A percentile compares a stretch with the other conserved stretches of the same genome.
Conservation (phyloP, 2,888 invertebrate species). For the Neoitamus cyanurus region DNA sequence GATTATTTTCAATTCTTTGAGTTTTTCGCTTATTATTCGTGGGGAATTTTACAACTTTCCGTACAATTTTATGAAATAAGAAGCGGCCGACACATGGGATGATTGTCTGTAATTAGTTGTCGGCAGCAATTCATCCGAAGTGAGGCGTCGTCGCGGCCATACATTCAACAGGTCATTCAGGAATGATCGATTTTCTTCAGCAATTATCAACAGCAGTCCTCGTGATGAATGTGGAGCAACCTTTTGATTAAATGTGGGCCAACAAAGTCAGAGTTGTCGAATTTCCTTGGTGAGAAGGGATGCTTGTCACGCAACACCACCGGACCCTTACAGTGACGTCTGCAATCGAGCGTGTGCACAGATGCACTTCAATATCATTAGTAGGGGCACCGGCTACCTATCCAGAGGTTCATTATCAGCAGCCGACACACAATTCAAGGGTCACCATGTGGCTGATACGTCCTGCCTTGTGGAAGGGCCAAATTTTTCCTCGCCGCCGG, state of each 20-base stretch:
- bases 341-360: slow-evolving; percentile 26
- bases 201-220: slow-evolving; percentile 11
- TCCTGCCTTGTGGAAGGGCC: background rate
- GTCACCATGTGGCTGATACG: slow-evolving; percentile 47
- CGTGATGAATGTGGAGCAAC: slow-evolving; percentile 24
- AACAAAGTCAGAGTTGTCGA: slow-evolving; percentile 24
- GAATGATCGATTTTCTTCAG: slow-evolving; percentile 2
- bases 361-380: slow-evolving; percentile 45
- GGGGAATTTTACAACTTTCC: too few relatives aligned
- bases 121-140: background rate
- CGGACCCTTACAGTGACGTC: slow-evolving; percentile 10
- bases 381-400: slow-evolving; percentile 20
- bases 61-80: background rate
- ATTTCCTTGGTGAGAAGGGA: slow-evolving; percentile 10
- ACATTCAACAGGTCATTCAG: slow-evolving; percentile 14
- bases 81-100: background rate
- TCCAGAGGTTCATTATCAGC: slow-evolving; percentile 43
- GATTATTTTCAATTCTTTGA: too few relatives aligned
- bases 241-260: slow-evolving; percentile 27
- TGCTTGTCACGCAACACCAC: slow-evolving; percentile 16
- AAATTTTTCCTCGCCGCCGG: background rate
- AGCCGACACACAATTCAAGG: slow-evolving; percentile 46
- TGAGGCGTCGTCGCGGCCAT: background rate
- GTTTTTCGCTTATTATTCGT: too few relatives aligned
- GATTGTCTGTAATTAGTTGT: background rate